These are phyloP conservation scores for Poecilia velifera DNA, from an alignment of 2,797 vertebrate genomes.

Conservation along the genomic window DNA sequence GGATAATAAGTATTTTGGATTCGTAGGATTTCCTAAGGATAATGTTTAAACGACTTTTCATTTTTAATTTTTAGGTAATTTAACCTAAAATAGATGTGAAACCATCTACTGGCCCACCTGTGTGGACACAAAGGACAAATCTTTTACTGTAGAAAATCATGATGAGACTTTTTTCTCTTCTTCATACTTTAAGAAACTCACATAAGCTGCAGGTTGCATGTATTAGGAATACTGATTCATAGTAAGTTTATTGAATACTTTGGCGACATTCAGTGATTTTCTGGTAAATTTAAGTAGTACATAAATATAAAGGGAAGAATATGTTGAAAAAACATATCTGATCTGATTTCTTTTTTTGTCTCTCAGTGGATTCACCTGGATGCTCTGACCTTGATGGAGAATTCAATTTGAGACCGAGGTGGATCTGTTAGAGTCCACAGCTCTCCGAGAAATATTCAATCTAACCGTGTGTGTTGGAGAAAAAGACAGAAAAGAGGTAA, in stretches of 20 bases:
- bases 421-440: neutral
- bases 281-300: neutral
- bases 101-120: neutral
- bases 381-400: neutral
- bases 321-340: neutral
- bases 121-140: neutral
- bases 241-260: neutral
- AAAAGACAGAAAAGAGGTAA: neutral
- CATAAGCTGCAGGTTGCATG: neutral
- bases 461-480: neutral
- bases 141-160: neutral
- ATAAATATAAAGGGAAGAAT: neutral
- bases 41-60: neutral
- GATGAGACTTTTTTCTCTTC: neutral
- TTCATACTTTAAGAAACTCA: neutral
- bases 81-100: neutral
- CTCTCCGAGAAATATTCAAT: conserved; percentile 5
- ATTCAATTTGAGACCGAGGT: neutral
- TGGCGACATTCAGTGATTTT: neutral
- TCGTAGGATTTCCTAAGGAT: neutral
- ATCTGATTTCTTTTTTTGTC: neutral
- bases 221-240: neutral
- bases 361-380: neutral
- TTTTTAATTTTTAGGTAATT: neutral
- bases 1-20: neutral